These are phyloP conservation scores for Orthonevra nobilis DNA, from an alignment of 2,888 invertebrate genomes.

Conservation along the genomic window DNA sequence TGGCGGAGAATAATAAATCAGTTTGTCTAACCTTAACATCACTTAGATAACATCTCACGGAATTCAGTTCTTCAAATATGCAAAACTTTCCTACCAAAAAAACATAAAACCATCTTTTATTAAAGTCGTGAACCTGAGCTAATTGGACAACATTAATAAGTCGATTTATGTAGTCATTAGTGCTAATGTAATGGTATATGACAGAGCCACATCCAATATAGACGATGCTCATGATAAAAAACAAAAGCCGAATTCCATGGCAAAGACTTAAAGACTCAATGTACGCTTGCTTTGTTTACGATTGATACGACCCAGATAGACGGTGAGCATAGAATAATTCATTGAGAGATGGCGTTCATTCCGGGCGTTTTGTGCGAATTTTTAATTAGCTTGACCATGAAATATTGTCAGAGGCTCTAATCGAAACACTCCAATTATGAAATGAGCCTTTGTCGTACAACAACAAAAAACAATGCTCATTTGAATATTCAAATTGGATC, in stretches of 20 bases:
- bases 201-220: constrained; percentile 6
- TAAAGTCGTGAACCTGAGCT: constrained; percentile 30
- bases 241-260: constrained; percentile 20
- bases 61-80: constrained; percentile 24
- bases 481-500: constrained; percentile 50
- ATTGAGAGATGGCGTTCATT: constrained; percentile 2
- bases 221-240: background rate
- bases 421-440: constrained; percentile 3
- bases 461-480: background rate
- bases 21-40: constrained; percentile 44
- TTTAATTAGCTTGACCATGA: constrained; percentile 12
- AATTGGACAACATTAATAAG: constrained; percentile 51
- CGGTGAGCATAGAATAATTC: constrained; percentile 38
- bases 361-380: constrained; percentile 1
- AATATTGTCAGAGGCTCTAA: constrained; percentile 4
- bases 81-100: constrained; percentile 19
- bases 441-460: constrained; percentile 1
- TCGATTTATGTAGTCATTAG: constrained; percentile 26
- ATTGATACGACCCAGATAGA: constrained; percentile 28
- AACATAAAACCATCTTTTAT: constrained; percentile 36
- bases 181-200: constrained; percentile 20
- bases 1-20: constrained; percentile 50
- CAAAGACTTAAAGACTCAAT: background rate
- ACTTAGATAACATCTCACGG: constrained; percentile 15
- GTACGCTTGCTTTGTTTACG: constrained; percentile 1